Conservation (phyloP, 2,113 vertebrate genomes). For the Python bivittatus region DNA sequence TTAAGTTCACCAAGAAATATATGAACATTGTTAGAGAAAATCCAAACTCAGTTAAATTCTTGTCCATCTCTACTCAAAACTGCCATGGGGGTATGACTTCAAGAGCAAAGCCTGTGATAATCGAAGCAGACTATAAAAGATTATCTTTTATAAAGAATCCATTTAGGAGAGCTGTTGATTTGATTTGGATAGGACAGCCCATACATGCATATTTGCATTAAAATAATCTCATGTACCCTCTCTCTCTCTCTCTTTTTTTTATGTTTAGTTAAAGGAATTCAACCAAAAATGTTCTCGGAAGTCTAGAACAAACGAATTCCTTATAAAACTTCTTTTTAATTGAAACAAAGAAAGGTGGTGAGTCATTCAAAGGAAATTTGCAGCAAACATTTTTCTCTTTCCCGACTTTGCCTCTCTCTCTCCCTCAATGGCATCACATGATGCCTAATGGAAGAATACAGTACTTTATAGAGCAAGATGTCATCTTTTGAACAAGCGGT, state of each 20-base stretch:
- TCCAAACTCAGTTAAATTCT: neutral
- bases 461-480: constrained; percentile 25
- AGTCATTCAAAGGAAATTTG: constrained; percentile 19
- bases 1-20: neutral
- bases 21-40: neutral
- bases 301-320: constrained; percentile 56
- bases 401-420: constrained; percentile 5
- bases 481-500: neutral
- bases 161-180: constrained; percentile 54
- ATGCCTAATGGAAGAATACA: constrained; percentile 11
- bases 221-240: constrained; percentile 42
- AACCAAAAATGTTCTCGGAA: constrained; percentile 62
- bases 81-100: neutral
- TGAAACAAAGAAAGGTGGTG: constrained; percentile 31
- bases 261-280: constrained; percentile 61
- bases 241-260: constrained; percentile 56
- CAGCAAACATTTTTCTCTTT: constrained; percentile 13
- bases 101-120: neutral
- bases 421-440: accelerated
- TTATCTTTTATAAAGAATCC: constrained; percentile 23
- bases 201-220: constrained; percentile 59
- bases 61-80: neutral
- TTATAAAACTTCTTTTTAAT: constrained; percentile 52
- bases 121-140: constrained; percentile 37
- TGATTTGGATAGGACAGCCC: constrained; percentile 48